These are phyloP conservation scores for Echinops telfairi DNA, from an alignment of 2,113 vertebrate genomes.

Conservation along the genomic window DNA sequence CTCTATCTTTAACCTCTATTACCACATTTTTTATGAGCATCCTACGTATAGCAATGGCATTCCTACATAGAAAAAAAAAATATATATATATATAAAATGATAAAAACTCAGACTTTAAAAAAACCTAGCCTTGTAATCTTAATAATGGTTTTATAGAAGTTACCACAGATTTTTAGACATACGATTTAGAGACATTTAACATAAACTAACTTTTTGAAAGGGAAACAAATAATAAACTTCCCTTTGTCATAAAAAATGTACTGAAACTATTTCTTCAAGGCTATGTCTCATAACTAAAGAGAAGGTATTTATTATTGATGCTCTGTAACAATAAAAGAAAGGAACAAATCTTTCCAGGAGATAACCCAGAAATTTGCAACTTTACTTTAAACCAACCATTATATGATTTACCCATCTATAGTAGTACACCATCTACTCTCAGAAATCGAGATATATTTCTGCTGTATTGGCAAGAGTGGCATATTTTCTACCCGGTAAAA, in stretches of 20 bases:
- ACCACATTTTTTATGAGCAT: neutral
- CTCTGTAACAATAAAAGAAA: conserved; percentile 47
- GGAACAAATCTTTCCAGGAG: conserved; percentile 58
- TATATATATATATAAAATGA: too few relatives aligned
- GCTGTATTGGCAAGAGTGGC: conserved; percentile 46
- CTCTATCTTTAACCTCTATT: neutral
- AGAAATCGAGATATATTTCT: conserved; percentile 47
- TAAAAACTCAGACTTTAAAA: conserved; percentile 18
- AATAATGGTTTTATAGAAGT: conserved; percentile 35
- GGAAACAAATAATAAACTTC: neutral
- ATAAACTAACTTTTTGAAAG: neutral
- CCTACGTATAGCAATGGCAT: neutral
- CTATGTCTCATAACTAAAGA: conserved; percentile 55
- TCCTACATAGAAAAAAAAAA: conserved; percentile 23
- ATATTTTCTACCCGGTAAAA: conserved; percentile 52
- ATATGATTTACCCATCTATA: conserved; percentile 54
- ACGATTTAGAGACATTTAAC: neutral
- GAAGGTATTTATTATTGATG: conserved; percentile 59
- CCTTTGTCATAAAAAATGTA: conserved; percentile 47
- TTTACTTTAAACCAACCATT: conserved; percentile 39
- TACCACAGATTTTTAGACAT: neutral
- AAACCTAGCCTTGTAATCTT: conserved; percentile 45
- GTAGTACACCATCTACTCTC: conserved; percentile 12
- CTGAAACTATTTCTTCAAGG: conserved; percentile 51
- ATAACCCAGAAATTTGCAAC: conserved; percentile 61